Percentiles rank a stretch among this genome's conserved stretches.
These are phyloP conservation scores for Cryptophagus acutangulus DNA, from an alignment of 2,888 invertebrate species.

Conservation along the genomic window DNA sequence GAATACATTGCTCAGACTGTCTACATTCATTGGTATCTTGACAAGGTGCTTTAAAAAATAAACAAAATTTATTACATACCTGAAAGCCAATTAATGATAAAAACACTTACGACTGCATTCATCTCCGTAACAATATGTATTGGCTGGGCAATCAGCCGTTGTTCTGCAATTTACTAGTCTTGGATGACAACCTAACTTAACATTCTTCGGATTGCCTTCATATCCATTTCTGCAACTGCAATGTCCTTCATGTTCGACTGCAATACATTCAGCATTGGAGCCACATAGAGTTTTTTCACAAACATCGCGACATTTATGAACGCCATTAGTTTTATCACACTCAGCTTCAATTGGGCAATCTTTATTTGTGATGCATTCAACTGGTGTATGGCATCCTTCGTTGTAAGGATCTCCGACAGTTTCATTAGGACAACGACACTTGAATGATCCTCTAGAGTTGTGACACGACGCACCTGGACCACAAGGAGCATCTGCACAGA, in stretches of 20 bases:
- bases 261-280: constrained; percentile 76
- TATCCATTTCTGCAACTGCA: constrained; percentile 78
- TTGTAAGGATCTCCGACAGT: constrained; percentile 81
- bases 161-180: constrained; percentile 67
- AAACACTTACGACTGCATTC: constrained; percentile 72
- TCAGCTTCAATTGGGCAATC: constrained; percentile 79
- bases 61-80: constrained; percentile 46
- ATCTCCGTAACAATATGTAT: constrained; percentile 76
- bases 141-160: constrained; percentile 68
- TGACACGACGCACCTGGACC: constrained; percentile 75
- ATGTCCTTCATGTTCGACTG: constrained; percentile 67
- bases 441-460: constrained; percentile 73
- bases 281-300: constrained; percentile 77
- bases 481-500: constrained; percentile 73
- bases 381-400: constrained; percentile 76
- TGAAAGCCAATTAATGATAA: constrained; percentile 2
- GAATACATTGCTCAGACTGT: constrained; percentile 70
- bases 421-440: constrained; percentile 72
- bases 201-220: constrained; percentile 68
- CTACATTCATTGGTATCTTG: constrained; percentile 75
- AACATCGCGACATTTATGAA: constrained; percentile 77
- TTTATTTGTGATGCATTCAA: constrained; percentile 71
- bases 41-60: constrained; percentile 58
- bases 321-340: constrained; percentile 66
- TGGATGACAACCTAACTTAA: constrained; percentile 67